A percentile compares a stretch with the other conserved stretches of the same genome.
Conservation (phyloP, 2,888 invertebrate genomes). For the Leptinotarsa haldemani region DNA sequence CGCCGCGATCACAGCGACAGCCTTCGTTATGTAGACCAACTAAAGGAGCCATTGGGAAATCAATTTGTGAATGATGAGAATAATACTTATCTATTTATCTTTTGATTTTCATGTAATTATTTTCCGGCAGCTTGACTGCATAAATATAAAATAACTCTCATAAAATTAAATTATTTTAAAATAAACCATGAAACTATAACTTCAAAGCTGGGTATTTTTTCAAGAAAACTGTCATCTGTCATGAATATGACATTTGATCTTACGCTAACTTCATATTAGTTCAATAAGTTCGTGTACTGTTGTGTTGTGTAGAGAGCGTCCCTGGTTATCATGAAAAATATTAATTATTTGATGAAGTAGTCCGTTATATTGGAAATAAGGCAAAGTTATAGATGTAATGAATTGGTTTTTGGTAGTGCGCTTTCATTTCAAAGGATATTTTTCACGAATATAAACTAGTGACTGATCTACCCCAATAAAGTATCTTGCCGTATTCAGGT, state of each 20-base stretch:
- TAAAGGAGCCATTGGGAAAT: too few relatives aligned
- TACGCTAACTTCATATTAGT: constrained; percentile 43
- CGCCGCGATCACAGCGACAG: too few relatives aligned
- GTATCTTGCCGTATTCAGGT: constrained; percentile 24
- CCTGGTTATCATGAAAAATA: constrained; percentile 47
- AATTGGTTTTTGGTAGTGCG: constrained; percentile 33
- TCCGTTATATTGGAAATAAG: constrained; percentile 23
- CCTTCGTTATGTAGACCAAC: too few relatives aligned
- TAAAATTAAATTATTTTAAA: too few relatives aligned
- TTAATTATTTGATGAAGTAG: constrained; percentile 33
- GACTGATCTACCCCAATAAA: constrained; percentile 46
- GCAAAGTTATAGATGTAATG: constrained; percentile 34
- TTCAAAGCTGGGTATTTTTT: not conserved
- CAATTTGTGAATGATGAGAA: too few relatives aligned
- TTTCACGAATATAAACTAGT: constrained; percentile 41
- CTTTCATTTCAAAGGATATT: constrained; percentile 35
- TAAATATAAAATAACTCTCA: too few relatives aligned
- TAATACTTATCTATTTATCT: too few relatives aligned
- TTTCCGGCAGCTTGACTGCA: too few relatives aligned
- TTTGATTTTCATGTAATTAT: too few relatives aligned
- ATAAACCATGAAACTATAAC: too few relatives aligned
- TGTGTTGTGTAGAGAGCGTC: constrained; percentile 54
- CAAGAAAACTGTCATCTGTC: not conserved
- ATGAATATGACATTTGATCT: not conserved
- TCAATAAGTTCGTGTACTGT: constrained; percentile 43